These are phyloP conservation scores for Plodia interpunctella DNA, from an alignment of 1,140 invertebrate genomes.

Conservation along the genomic window DNA sequence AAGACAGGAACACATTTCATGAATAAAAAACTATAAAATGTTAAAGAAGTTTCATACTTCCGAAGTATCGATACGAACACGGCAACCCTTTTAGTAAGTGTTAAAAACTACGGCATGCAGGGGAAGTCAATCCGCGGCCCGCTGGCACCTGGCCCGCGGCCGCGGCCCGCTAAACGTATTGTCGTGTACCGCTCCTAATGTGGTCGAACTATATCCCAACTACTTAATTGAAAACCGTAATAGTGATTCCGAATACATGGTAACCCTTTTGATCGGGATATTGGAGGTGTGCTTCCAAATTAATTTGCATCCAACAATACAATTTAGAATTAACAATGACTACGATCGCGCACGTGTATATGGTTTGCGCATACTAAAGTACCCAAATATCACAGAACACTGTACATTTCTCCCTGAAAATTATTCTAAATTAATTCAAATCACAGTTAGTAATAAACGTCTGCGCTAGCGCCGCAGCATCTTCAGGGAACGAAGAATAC, in stretches of 20 bases:
- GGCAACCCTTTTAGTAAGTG: conserved; percentile 67
- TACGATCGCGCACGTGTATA: neutral
- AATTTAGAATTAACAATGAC: conserved; percentile 5
- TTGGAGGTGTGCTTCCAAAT: conserved; percentile 35
- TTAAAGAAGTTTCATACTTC: conserved; percentile 29
- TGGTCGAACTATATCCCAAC: conserved; percentile 58
- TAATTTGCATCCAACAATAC: conserved; percentile 27
- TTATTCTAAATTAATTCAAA: conserved; percentile 61
- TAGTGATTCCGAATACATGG: conserved; percentile 57
- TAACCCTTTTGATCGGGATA: conserved; percentile 55
- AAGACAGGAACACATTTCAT: neutral
- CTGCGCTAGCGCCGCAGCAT: conserved; percentile 55
- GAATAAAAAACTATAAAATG: conserved; percentile 13
- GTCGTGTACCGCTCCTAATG: conserved; percentile 52
- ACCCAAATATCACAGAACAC: conserved; percentile 6
- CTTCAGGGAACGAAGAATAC: conserved; percentile 75
- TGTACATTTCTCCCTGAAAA: conserved; percentile 23
- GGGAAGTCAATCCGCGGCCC: conserved; percentile 44
- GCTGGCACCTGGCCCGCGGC: conserved; percentile 28
- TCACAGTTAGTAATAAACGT: conserved; percentile 66
- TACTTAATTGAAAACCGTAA: conserved; percentile 70
- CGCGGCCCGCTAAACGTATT: conserved; percentile 56
- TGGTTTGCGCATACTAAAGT: neutral
- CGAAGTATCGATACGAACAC: conserved; percentile 55
- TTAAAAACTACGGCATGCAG: conserved; percentile 52